phyloP scores from a whole-genome alignment of 2,797 vertebrate genomes.

The Mallotus villosus region DNA sequence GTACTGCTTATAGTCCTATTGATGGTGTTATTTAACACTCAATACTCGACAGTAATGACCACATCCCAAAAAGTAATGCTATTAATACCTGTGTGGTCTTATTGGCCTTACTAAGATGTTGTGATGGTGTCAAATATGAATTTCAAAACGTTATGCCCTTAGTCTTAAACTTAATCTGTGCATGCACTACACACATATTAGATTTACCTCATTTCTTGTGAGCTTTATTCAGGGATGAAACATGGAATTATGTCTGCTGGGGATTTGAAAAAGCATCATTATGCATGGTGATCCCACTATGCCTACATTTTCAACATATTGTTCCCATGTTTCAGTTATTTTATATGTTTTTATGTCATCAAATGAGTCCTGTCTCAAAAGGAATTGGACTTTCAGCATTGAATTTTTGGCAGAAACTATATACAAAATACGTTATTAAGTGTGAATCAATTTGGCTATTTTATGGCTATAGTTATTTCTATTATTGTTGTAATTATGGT shows the following conservation, averaged over 20 bases:
- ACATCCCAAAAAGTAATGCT: constrained; percentile 31
- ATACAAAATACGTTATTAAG: constrained; percentile 42
- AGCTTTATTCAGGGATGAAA: constrained; percentile 8
- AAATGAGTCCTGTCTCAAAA: neutral
- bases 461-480: constrained; percentile 65
- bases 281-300: neutral
- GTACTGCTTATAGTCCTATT: constrained; percentile 40
- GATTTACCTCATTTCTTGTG: constrained; percentile 27
- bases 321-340: neutral
- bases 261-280: neutral
- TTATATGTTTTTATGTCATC: neutral
- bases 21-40: constrained; percentile 13
- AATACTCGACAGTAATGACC: constrained; percentile 22
- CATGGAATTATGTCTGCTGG: neutral
- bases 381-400: constrained; percentile 18
- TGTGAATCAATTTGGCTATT: constrained; percentile 54
- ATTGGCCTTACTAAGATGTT: constrained; percentile 53
- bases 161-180: constrained; percentile 30
- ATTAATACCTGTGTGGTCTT: constrained; percentile 39
- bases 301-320: neutral
- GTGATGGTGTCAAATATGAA: constrained; percentile 46
- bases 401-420: constrained; percentile 35
- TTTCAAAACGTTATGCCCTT: constrained; percentile 43
- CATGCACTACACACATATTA: constrained; percentile 40
- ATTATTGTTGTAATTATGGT: constrained; percentile 60